Conservation (phyloP, 2,113 vertebrate species). For the Parus major region DNA sequence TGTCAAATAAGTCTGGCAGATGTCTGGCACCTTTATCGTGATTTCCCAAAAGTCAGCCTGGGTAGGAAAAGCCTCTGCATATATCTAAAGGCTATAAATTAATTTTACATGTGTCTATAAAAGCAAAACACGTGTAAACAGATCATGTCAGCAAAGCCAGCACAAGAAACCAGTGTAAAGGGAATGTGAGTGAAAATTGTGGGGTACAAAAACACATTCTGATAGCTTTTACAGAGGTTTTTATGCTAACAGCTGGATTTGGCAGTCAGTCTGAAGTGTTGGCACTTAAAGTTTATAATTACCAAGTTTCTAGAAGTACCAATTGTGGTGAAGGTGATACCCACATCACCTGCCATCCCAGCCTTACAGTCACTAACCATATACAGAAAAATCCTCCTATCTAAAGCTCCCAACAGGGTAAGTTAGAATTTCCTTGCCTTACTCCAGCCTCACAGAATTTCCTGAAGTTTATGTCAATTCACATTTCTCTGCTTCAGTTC, state of each 20-base stretch:
- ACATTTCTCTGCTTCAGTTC: background rate
- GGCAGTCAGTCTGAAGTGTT: background rate
- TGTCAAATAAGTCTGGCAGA: background rate
- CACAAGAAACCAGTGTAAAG: background rate
- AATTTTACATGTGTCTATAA: background rate
- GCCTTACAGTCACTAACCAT: background rate
- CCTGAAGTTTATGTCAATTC: background rate
- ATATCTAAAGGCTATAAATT: background rate
- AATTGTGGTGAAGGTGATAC: background rate
- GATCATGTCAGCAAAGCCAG: background rate
- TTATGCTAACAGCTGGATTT: background rate
- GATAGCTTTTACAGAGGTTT: background rate
- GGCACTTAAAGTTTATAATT: background rate
- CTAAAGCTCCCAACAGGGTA: background rate
- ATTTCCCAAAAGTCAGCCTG: background rate
- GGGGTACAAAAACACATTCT: background rate
- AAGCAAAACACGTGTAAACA: background rate
- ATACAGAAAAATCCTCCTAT: background rate
- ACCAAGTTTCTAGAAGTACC: background rate
- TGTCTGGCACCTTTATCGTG: background rate
- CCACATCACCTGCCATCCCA: background rate
- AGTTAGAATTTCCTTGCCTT: background rate
- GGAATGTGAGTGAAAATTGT: background rate
- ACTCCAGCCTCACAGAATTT: background rate
- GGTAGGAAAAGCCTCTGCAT: background rate